Base-by-base conservation (phyloP, 2,888 invertebrate species). In the Rapana venosa region DNA sequence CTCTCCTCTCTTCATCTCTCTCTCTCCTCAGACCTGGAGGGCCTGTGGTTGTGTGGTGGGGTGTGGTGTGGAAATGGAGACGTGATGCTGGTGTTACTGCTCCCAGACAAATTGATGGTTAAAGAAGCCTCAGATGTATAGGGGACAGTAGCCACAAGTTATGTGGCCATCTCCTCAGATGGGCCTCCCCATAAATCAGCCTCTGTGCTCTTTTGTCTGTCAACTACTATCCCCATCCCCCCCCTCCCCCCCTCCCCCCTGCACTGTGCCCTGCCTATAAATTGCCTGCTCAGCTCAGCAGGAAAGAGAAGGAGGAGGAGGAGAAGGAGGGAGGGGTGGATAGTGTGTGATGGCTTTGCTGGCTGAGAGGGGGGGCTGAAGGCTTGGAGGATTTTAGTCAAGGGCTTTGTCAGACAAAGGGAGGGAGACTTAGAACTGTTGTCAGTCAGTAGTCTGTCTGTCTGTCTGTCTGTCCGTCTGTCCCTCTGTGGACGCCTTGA, bases 121-220 rank as follows among this genome's bases (percentile, higher is more conserved):
- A 84, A 84, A 84, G 58, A 58, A 58, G 58, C 36, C 30, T 30
- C n/a, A n/a, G 84, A 84, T 58, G 58, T 84, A 47, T 84, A 8
- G 84, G 30, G 58, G 84, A 84, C 84, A 84, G 84, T 58, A 58
- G 84, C 56, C 84, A 84, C 84, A 84, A 84, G 84, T 84, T 84
- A 58, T 84, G 58, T 84, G 26, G 84, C 84, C 84, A 84, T 84
- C 84, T 84, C 56, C n/a, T 56, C 84, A 56, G 84, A 58, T 79
- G n/a, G 47, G 87, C 17, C 30, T 30, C 87, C 56, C 66, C 56
- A 87, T 87, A 87, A 87, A 87, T 87, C 87, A 77, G 77, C 15
- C 13, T 87, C 77, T 56, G 30, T 47, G 56, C 77, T 87, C 87
- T 87, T 87, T 47, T 58, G 30, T 77, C 74, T 87, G 87, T 87